Conservation (phyloP, 2,888 invertebrate species). For the Saturnia japonica region DNA sequence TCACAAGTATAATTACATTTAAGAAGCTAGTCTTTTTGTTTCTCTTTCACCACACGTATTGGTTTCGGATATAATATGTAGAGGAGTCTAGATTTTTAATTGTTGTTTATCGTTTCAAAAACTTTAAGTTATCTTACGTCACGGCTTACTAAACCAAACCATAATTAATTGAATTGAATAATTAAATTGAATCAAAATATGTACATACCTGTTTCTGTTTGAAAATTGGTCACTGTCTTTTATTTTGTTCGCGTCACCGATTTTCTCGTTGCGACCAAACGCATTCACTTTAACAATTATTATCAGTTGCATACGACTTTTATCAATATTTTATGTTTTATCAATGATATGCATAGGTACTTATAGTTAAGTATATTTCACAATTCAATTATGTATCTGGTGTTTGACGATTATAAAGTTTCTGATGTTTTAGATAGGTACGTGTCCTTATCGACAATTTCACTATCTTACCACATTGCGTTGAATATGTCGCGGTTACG, state of each 20-base stretch:
- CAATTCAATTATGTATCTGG: neutral
- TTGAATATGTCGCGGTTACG: conserved; percentile 18
- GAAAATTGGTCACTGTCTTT: neutral
- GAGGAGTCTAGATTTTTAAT: no score
- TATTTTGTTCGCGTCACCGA: neutral
- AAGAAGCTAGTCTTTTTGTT: no score
- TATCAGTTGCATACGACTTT: neutral
- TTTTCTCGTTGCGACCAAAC: neutral
- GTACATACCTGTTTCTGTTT: neutral
- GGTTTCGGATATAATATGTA: no score
- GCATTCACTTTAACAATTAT: neutral
- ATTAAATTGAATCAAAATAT: neutral
- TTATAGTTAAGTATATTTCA: neutral
- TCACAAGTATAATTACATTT: no score
- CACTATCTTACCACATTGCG: neutral
- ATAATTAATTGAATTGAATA: neutral
- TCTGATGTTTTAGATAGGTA: neutral
- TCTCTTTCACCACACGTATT: no score
- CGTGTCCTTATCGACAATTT: conserved; percentile 17
- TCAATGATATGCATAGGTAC: neutral
- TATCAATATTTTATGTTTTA: neutral
- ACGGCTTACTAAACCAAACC: no score
- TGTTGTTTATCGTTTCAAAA: no score
- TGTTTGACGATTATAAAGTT: neutral
- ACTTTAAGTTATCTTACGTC: no score